Evolutionary conservation across 1,140 invertebrate species (phyloP).

Genomic region (Lepidurus packardi): DNA sequence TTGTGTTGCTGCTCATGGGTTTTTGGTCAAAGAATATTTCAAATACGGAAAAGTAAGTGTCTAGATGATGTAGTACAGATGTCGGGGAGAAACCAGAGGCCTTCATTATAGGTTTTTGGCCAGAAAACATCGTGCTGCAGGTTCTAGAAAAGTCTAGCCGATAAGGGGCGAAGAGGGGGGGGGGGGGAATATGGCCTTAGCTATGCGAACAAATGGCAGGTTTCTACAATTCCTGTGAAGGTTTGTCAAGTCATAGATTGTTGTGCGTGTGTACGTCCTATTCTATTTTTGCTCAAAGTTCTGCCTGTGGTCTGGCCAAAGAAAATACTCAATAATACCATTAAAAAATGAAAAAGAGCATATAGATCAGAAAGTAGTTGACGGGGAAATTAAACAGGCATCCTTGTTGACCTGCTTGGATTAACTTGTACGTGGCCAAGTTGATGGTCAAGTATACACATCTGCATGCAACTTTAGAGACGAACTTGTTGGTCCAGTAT

Average conservation of each 20-base stretch:
- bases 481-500: not conserved
- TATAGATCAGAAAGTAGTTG: not conserved
- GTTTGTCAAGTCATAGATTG: not conserved
- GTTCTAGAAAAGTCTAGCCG: not conserved
- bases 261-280: slow-evolving; percentile 8
- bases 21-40: not conserved
- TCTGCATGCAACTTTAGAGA: not conserved
- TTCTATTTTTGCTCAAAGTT: not conserved
- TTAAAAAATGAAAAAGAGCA: no score
- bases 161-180: not conserved
- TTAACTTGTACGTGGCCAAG: not conserved
- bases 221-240: not conserved
- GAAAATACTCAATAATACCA: not conserved
- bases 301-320: not conserved
- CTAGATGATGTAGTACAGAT: not conserved
- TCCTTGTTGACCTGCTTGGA: not conserved
- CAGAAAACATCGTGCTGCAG: not conserved
- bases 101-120: not conserved
- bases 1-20: no score
- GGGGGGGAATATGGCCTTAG: not conserved
- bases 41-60: not conserved
- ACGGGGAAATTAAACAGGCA: not conserved
- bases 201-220: slow-evolving; percentile 13
- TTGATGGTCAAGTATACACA: not conserved
- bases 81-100: slow-evolving; percentile 10